Base-by-base conservation (phyloP, 1,140 invertebrate species). In the Cydia strobilella region DNA sequence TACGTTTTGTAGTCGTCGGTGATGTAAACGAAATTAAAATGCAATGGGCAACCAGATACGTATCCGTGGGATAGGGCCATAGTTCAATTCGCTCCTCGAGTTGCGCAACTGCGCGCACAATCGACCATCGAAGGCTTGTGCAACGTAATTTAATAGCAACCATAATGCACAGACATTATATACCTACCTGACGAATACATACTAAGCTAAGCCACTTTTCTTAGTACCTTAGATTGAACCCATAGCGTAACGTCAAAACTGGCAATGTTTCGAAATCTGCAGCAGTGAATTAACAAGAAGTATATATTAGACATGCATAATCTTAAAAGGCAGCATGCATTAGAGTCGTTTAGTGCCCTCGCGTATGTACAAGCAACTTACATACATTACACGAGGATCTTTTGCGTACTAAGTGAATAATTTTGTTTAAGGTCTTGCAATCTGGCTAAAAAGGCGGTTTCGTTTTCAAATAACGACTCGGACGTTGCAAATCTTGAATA, bases 1-100 rank as follows among this genome's bases (percentile, higher is more conserved):
- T 0, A 7, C n/a, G 18, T 59, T 20, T 59, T 23, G 20, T 59
- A 23, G 18, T 23, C 20, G n/a, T 59, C 54, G 54, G 54, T 59
- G 31, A 39, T 69, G 27, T 18, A 69, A 69, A 69, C 18, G 3
- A 69, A 69, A 69, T 69, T 69, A 69, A 69, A 69, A 69, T 69
- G 65, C 27, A 69, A 69, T 69, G 65, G 31, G 65, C 31, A 69
- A 42, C 65, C 65, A 35, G 27, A 66, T 35, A 66, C 25, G 25
- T 35, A 66, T 69, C 31, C n/a, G 65, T 69, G 65, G 65, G 65
- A 69, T 69, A 69, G 65, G 65, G 27, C 65, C 65, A 69, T 69
- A 69, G 65, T 69, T 69, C 65, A 69, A 69, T 35, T 69, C 65
- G 65, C 65, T 69, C 65, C 65, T 69, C 65, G 65, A 10, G 65